Evolutionary conservation across 1,140 invertebrate genomes (phyloP).

Genomic region (Elymnias hypermnestra): DNA sequence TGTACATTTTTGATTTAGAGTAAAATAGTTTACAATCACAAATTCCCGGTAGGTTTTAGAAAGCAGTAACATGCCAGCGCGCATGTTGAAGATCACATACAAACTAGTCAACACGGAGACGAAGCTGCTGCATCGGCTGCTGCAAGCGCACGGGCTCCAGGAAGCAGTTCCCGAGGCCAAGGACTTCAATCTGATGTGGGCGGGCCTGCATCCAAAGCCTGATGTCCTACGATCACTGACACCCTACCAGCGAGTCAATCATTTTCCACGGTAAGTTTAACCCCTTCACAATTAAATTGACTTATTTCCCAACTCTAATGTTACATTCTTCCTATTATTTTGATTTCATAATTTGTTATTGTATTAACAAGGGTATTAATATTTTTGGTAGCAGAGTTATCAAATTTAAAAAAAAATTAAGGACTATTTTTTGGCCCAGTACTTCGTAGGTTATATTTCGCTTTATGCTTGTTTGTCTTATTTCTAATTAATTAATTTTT

Average conservation of each 20-base stretch:
- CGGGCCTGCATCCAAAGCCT: constrained; percentile 92
- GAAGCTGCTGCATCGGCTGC: constrained; percentile 83
- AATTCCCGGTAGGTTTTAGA: constrained; percentile 47
- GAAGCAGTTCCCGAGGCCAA: constrained; percentile 80
- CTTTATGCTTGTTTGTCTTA: no score
- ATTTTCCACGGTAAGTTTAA: constrained; percentile 88
- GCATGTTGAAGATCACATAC: constrained; percentile 86
- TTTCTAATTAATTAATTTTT: no score
- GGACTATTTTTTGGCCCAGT: no score
- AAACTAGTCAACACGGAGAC: constrained; percentile 89
- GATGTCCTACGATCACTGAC: constrained; percentile 87
- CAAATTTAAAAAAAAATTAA: no score
- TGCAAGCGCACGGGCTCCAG: constrained; percentile 84
- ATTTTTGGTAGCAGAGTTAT: no score
- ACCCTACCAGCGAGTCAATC: constrained; percentile 93
- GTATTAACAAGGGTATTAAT: no score
- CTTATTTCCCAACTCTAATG: neutral
- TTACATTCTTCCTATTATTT: no score
- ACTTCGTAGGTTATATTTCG: no score
- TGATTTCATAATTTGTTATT: no score
- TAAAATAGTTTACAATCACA: neutral
- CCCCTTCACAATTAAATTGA: neutral
- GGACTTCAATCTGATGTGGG: constrained; percentile 94
- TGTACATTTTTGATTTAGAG: neutral
- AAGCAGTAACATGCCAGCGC: constrained; percentile 79